These are phyloP conservation scores for Halichondria panicea DNA, from an alignment of 37 sponge, comb jelly and placozoan genomes.

Conservation along the genomic window DNA sequence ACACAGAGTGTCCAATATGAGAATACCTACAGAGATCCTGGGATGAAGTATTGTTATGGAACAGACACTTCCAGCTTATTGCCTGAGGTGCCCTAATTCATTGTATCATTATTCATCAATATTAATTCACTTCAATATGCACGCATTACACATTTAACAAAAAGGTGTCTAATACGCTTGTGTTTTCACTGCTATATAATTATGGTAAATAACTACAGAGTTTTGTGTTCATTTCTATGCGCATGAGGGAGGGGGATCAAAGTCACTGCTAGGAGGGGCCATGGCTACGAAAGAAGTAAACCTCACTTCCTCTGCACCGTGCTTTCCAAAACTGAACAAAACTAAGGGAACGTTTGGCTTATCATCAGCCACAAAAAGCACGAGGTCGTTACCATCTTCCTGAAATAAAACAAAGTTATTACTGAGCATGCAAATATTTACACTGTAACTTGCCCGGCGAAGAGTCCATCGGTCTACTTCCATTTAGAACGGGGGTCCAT, in stretches of 20 bases:
- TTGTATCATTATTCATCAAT: too few species aligned
- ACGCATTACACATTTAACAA: neutral
- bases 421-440: too few species aligned
- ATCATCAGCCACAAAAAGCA: neutral
- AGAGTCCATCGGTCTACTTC: too few species aligned
- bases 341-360: neutral
- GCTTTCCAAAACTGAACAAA: neutral
- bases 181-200: neutral
- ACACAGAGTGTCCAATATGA: slow-evolving; percentile 86
- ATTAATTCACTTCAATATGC: neutral
- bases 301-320: neutral
- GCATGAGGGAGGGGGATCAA: slow-evolving; percentile 15
- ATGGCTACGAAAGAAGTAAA: slow-evolving; percentile 3
- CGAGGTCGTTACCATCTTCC: too few species aligned
- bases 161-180: neutral
- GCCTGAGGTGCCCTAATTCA: too few species aligned
- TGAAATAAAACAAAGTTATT: too few species aligned
- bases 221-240: too few species aligned
- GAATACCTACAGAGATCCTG: slow-evolving; percentile 75
- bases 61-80: slow-evolving; percentile 30
- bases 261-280: slow-evolving; percentile 8
- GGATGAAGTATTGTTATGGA: slow-evolving; percentile 77
- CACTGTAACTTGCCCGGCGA: too few species aligned
- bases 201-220: too few species aligned
- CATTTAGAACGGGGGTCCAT: too few species aligned